Conservation (phyloP, 2,797 vertebrate genomes). For the Lacerta bilineata region DNA sequence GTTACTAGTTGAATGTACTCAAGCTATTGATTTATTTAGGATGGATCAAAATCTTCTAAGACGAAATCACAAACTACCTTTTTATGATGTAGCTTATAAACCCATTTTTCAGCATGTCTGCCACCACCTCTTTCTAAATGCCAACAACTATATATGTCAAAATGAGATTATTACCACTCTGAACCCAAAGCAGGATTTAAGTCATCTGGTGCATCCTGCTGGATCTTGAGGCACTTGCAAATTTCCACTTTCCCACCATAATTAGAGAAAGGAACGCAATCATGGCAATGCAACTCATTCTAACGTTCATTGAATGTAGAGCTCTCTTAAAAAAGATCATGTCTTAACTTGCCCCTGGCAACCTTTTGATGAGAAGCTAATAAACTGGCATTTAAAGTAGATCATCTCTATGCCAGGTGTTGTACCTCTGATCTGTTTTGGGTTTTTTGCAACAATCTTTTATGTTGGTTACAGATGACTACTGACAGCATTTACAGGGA, state of each 20-base stretch:
- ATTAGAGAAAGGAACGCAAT: neutral
- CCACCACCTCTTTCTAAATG: neutral
- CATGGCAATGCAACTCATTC: neutral
- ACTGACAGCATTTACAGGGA: constrained; percentile 9
- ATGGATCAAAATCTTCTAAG: neutral
- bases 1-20: neutral
- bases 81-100: neutral
- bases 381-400: constrained; percentile 34
- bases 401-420: neutral
- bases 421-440: constrained; percentile 30
- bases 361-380: neutral
- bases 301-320: neutral
- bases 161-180: constrained; percentile 2
- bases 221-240: neutral
- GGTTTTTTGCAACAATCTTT: neutral
- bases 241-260: neutral
- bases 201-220: neutral
- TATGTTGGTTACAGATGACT: constrained; percentile 31
- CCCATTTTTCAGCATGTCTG: neutral
- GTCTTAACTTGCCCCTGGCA: neutral
- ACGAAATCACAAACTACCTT: neutral
- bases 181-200: constrained; percentile 8
- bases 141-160: neutral
- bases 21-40: constrained; percentile 10
- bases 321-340: constrained; percentile 25